Evolutionary conservation across 2,113 vertebrate genomes (phyloP).

Genomic region (Pangasianodon gigas): DNA sequence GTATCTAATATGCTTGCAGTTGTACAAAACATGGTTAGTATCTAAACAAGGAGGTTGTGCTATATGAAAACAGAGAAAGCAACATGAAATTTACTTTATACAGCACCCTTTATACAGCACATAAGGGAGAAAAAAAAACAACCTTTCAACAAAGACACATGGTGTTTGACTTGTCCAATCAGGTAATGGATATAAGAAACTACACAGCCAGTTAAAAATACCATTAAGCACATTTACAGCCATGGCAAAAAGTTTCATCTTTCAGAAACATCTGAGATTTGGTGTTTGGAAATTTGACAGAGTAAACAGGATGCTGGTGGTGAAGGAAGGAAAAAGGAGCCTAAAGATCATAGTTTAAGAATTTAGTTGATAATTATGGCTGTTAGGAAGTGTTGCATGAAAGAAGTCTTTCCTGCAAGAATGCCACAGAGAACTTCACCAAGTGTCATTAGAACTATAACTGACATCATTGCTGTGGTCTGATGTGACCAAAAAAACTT

Average conservation of each 20-base stretch:
- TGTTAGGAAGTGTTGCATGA: neutral
- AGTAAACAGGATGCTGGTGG: neutral
- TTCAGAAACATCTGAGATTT: neutral
- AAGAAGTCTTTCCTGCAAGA: neutral
- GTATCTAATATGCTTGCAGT: neutral
- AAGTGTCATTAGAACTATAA: neutral
- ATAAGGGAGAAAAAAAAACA: no score
- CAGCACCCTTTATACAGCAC: neutral
- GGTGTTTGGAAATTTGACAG: neutral
- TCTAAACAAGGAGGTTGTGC: neutral
- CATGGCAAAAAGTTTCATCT: neutral
- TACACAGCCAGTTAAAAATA: neutral
- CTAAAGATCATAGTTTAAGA: neutral
- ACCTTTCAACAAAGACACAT: no score
- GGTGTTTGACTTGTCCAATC: no score
- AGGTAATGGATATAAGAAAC: no score
- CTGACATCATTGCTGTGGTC: neutral
- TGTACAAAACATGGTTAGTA: neutral
- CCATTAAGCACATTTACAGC: neutral
- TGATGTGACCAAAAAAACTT: neutral
- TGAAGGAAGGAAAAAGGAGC: neutral
- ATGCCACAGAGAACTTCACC: neutral
- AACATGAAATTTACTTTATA: neutral
- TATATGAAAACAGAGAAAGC: neutral
- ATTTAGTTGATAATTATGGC: neutral